Base-by-base conservation (phyloP, 2,113 vertebrate genomes). In the Felis chaus region DNA sequence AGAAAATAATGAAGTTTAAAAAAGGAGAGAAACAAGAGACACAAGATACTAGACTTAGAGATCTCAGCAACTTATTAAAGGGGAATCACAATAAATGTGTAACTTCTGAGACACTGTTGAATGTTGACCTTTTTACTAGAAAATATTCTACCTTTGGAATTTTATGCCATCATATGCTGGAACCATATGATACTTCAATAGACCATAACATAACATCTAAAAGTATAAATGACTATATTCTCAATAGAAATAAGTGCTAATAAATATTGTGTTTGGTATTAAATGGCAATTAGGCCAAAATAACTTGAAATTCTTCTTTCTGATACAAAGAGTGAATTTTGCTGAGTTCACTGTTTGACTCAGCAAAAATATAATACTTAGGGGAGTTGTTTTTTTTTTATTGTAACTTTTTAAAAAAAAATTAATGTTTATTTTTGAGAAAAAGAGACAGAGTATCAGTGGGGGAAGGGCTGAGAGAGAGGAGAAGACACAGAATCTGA, bases 341-440 rank as follows among this genome's bases (percentile, higher is more conserved):
- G 92, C 86, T 48, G 81, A 97, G 92, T 96, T 96, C 95, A 91
- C 31, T 76, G 81, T 96, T 97, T 94, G 50, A 53, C 82, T 93
- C 71, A 89, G 78, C 29, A 61, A 85, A 92, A 83, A 45, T 91
- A 93, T 65, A 94, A 61, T 91, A 65, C 73, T 78, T 19, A 15
- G 33, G 89, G 94, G 91, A 96, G 92, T 48, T 94, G 88, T 36
- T 33, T 73, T 68, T 83, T 68, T 68, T 63, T 90, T 53, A 73
- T 78, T 87, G 76, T 66, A 85, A 92, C 45, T 45, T 45, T 45
- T 45, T 45, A 8, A 0, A 1, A 9, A 45, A 8, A 45, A 45
- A 45, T 45, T 45, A 45, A 45, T 45, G 45, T 45, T 45, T 45
- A 45, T 45, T 45, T 45, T 45, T 45, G 45, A 45, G 45, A 45